These are phyloP conservation scores for Fragum fragum DNA, from an alignment of 2,888 invertebrate species.

Conservation along the genomic window DNA sequence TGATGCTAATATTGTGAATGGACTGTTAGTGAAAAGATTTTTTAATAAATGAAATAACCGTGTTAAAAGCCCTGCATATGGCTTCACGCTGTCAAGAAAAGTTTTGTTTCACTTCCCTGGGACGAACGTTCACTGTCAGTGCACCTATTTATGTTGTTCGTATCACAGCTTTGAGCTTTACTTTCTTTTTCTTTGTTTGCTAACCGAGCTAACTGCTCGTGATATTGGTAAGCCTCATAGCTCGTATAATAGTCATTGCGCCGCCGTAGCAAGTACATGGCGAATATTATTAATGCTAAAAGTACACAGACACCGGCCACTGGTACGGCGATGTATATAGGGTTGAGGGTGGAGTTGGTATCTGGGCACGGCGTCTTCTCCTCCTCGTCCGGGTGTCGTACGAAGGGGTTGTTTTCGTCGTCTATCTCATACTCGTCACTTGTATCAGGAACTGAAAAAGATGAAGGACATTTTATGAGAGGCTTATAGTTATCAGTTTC, in stretches of 20 bases:
- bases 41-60: too few species aligned
- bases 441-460: conserved; percentile 23
- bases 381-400: conserved; percentile 48
- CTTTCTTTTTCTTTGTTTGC: conserved; percentile 63
- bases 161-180: conserved; percentile 66
- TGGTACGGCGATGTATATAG: conserved; percentile 86
- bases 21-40: too few species aligned
- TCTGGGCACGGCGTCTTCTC: conserved; percentile 50
- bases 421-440: conserved; percentile 10
- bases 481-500: too few species aligned
- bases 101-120: conserved; percentile 82
- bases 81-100: conserved; percentile 77
- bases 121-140: conserved; percentile 84
- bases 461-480: too few species aligned
- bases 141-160: conserved; percentile 77
- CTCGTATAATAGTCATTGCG: conserved; percentile 75
- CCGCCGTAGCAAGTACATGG: conserved; percentile 84
- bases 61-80: neutral
- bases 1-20: too few species aligned
- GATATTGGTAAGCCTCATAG: conserved; percentile 78
- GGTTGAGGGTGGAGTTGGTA: conserved; percentile 78
- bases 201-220: conserved; percentile 71
- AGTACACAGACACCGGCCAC: conserved; percentile 85
- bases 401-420: conserved; percentile 56
- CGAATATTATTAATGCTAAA: conserved; percentile 85